Conservation (phyloP, 2,888 invertebrate species). For the Pimpla rufipes region DNA sequence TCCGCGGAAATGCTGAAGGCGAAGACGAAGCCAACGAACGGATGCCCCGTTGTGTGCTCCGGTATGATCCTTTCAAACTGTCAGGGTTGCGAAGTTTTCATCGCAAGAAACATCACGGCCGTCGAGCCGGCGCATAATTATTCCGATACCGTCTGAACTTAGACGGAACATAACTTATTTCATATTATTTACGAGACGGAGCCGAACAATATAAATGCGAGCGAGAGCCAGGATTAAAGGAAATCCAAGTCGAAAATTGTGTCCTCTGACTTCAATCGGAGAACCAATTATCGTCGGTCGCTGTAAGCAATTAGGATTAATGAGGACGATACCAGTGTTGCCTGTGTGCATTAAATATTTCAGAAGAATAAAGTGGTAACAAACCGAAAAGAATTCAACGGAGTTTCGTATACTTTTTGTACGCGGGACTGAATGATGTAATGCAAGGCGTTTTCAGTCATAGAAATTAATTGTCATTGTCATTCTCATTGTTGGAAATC, state of each 20-base stretch:
- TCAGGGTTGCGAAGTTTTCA: not conserved
- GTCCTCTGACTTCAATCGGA: not conserved
- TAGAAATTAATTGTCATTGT: too few relatives aligned
- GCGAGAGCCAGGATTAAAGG: too few relatives aligned
- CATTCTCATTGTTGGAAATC: too few relatives aligned
- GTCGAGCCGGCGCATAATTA: too few relatives aligned
- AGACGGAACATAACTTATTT: not conserved
- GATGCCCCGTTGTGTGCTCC: not conserved
- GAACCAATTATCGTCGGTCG: conserved; percentile 8
- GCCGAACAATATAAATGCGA: conserved; percentile 21
- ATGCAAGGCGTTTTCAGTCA: too few relatives aligned
- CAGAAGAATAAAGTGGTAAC: too few relatives aligned
- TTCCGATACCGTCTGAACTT: not conserved
- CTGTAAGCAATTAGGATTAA: not conserved
- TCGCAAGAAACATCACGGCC: not conserved
- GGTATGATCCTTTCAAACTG: not conserved
- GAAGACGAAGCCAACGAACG: not conserved
- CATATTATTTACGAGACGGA: conserved; percentile 24
- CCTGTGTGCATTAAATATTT: too few relatives aligned
- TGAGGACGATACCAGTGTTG: not conserved
- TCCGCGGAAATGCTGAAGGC: not conserved
- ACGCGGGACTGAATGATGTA: too few relatives aligned
- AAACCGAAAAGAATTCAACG: too few relatives aligned
- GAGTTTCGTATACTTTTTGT: too few relatives aligned
- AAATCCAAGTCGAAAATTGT: not conserved